Conservation (phyloP, 2,797 vertebrate genomes). For the Protosalanx chinensis region DNA sequence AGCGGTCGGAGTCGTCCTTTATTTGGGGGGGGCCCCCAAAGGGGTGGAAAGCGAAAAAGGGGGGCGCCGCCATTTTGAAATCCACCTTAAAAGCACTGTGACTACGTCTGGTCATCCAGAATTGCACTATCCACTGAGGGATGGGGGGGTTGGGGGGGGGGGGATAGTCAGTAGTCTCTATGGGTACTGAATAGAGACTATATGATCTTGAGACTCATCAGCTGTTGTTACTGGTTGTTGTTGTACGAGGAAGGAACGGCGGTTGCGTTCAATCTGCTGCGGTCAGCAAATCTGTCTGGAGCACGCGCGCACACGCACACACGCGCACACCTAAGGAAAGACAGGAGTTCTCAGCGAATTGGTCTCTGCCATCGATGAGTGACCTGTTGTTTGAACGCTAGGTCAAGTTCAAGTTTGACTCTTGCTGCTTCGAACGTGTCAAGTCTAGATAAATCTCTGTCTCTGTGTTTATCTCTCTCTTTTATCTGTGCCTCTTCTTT, state of each 20-base stretch:
- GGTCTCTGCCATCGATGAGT: background rate
- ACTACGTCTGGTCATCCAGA: background rate
- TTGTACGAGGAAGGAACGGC: background rate
- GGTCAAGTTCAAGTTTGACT: constrained; percentile 1
- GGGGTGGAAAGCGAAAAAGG: background rate
- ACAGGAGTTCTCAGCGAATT: background rate
- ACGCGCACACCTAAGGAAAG: background rate
- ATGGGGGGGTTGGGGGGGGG: too few relatives aligned
- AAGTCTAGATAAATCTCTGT: too few relatives aligned
- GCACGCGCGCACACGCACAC: background rate
- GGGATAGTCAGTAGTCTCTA: too few relatives aligned
- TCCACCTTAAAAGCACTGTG: background rate
- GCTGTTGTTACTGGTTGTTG: background rate
- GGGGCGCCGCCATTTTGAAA: background rate
- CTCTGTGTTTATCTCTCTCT: constrained; percentile 10
- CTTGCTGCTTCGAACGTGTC: too few relatives aligned
- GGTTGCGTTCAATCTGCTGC: background rate
- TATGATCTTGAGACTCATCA: background rate
- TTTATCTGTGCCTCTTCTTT: background rate
- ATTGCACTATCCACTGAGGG: constrained; percentile 3
- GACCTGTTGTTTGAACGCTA: background rate
- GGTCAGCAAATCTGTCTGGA: background rate
- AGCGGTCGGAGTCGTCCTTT: background rate
- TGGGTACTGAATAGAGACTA: too few relatives aligned
- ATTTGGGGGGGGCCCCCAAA: constrained; percentile 5